phyloP scores from a whole-genome alignment of 1,140 invertebrate species.

The Pissodes strobi region DNA sequence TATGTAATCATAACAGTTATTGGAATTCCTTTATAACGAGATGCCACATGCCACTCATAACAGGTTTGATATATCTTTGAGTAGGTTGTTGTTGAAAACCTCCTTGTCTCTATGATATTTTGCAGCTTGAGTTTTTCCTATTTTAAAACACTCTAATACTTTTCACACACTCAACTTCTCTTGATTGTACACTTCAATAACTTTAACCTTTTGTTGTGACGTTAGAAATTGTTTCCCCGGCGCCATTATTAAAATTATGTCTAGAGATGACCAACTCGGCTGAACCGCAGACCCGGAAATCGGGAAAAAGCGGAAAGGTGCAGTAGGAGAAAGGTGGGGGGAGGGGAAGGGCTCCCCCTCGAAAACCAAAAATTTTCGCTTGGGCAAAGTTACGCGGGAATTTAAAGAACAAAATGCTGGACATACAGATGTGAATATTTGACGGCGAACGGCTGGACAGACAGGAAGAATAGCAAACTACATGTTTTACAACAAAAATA shows the following conservation, averaged over 20 bases:
- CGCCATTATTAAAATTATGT: not conserved
- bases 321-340: too few relatives aligned
- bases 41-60: not conserved
- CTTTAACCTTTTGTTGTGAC: not conserved
- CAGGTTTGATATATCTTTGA: not conserved
- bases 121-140: not conserved
- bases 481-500: too few relatives aligned
- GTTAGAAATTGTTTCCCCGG: not conserved
- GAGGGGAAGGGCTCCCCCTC: too few relatives aligned
- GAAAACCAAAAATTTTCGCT: too few relatives aligned
- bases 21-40: not conserved
- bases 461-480: too few relatives aligned
- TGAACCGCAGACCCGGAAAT: too few relatives aligned
- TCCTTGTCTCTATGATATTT: not conserved
- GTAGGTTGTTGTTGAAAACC: not conserved
- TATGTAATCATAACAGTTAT: not conserved
- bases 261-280: too few relatives aligned
- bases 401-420: too few relatives aligned
- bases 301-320: too few relatives aligned
- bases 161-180: not conserved
- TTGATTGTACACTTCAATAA: not conserved
- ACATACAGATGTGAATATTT: too few relatives aligned
- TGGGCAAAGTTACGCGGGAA: too few relatives aligned
- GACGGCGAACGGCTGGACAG: too few relatives aligned
- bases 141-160: not conserved